These are phyloP conservation scores for Diarsia dahlii DNA, from an alignment of 2,888 invertebrate species.

Conservation along the genomic window DNA sequence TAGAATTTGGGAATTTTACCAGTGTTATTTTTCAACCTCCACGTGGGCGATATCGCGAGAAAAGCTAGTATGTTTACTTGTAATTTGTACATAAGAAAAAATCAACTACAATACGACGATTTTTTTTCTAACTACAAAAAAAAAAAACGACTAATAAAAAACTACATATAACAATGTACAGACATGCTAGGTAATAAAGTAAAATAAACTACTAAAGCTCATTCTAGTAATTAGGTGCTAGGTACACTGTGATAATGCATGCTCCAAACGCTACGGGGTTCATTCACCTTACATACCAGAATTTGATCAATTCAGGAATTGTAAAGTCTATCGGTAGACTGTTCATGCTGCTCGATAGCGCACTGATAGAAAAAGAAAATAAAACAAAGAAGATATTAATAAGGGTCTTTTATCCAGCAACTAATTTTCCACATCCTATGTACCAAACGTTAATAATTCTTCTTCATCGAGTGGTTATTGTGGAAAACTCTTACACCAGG, in stretches of 20 bases:
- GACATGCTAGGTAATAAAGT: conserved; percentile 39
- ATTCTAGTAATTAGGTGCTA: conserved; percentile 30
- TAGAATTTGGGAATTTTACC: background rate
- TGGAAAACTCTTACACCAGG: too few relatives aligned
- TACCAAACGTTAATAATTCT: background rate
- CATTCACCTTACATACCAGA: conserved; percentile 82
- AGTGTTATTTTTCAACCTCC: background rate
- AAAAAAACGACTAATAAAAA: background rate
- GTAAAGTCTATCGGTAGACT: conserved; percentile 86
- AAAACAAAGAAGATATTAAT: conserved; percentile 65
- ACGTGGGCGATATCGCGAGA: background rate
- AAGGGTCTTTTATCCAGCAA: conserved; percentile 1
- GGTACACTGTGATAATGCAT: conserved; percentile 46
- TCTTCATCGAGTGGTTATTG: too few relatives aligned
- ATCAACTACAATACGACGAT: background rate
- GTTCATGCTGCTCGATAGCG: conserved; percentile 83
- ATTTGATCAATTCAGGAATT: conserved; percentile 82
- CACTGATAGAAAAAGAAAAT: conserved; percentile 76
- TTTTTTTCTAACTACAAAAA: conserved; percentile 20
- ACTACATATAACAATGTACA: background rate
- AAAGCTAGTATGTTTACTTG: background rate
- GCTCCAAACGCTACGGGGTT: conserved; percentile 60
- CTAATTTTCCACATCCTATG: background rate
- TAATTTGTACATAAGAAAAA: background rate
- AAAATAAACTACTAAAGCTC: conserved; percentile 30